Evolutionary conservation across 2,888 invertebrate species (phyloP), one percentile per base, ranked within the genome.

Genomic region (Sylvicola fuscatus): DNA sequence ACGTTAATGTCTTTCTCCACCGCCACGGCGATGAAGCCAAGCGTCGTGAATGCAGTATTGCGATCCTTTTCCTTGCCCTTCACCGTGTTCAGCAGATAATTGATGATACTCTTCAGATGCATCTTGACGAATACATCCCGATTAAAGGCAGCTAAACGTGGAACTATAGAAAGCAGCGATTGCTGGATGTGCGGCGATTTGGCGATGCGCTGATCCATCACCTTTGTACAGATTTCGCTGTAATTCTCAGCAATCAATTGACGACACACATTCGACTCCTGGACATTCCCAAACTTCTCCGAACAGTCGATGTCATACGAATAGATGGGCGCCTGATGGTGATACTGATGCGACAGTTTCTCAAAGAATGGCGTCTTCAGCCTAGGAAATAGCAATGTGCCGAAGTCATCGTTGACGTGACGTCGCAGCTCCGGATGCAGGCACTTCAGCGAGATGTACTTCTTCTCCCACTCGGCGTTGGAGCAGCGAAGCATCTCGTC

Each of bases 401-500:
- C 32, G 69, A 65, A 2, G 49, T 68, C 63, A 30, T 32, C 13
- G 16, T 33, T 12, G 16, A 27, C 26, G 21, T 21, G 21, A 35
- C 39, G 35, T 38, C 39, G n/a, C 31, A 36, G 44, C 38, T 53
- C 56, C 3, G 57, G 54, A 31, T 66, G 60, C 0, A 69, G 48
- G 35, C 69, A 67, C 62, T 80, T 77, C 2, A 84, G 54, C n/a
- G 65, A 60, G 38, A 74, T 75, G 49, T 83, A 83, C 44, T 73
- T 76, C 34, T 71, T 66, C 49, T 89, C 87, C 86, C 87, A 89
- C 15, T 70, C 70, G 1, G 81, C 73, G 61, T 93, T 90, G 30
- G 87, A 80, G 51, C 86, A 86, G 38, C 93, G 68, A 12, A 98
- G 64, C 3, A 98, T 62, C 57, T 98, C 98, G 60, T 97, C 95